phyloP scores from a whole-genome alignment of 2,888 invertebrate genomes.

The Ametastegia equiseti region DNA sequence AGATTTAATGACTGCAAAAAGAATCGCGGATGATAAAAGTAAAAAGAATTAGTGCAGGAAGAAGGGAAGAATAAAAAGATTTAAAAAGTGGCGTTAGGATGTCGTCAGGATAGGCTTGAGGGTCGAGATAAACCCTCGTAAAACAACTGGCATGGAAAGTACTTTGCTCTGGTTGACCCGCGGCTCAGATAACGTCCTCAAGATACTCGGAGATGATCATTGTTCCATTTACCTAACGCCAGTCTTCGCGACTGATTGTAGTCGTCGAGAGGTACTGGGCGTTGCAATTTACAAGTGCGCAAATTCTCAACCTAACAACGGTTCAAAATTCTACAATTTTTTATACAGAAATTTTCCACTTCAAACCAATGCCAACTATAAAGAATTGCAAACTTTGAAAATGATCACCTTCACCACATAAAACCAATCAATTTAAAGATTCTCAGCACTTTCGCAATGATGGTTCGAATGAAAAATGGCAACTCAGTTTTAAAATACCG shows the following conservation, averaged over 20 bases:
- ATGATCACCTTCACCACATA: background rate
- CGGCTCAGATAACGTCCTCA: constrained; percentile 49
- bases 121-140: constrained; percentile 62
- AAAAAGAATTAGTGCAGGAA: constrained; percentile 54
- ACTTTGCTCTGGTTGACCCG: constrained; percentile 52
- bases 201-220: constrained; percentile 48
- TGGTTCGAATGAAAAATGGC: background rate
- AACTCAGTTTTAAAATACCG: background rate
- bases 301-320: background rate
- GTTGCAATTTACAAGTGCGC: background rate
- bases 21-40: constrained; percentile 16
- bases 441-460: background rate
- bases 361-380: too few species aligned
- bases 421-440: background rate
- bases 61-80: constrained; percentile 54
- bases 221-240: constrained; percentile 1
- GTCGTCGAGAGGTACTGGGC: background rate
- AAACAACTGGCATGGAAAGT: constrained; percentile 63
- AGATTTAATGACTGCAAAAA: constrained; percentile 25
- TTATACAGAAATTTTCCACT: background rate
- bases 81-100: constrained; percentile 33
- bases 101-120: constrained; percentile 40
- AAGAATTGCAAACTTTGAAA: background rate
- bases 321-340: background rate
- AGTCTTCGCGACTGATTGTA: background rate